Conservation (phyloP, 2,797 vertebrate species). For the Prunella strophiata region DNA sequence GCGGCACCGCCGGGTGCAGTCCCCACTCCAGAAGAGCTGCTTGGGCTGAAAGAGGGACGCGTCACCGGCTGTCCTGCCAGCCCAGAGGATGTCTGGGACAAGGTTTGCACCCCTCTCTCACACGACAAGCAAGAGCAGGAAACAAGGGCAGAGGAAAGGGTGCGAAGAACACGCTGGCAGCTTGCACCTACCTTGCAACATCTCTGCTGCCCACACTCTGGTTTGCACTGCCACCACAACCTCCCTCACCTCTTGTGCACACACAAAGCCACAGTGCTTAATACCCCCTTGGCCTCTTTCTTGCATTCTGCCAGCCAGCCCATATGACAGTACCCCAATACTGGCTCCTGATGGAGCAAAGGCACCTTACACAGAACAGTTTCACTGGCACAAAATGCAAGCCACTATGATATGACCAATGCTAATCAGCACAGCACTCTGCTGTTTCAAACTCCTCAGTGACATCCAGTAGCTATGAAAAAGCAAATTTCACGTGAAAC, state of each 20-base stretch:
- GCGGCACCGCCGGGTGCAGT: conserved; percentile 95
- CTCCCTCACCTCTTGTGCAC: fast-evolving
- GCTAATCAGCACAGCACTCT: background rate
- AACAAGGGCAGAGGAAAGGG: background rate
- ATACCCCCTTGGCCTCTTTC: background rate
- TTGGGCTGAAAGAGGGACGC: conserved; percentile 84
- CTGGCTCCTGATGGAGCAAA: background rate
- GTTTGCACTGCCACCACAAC: background rate
- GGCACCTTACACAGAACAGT: background rate
- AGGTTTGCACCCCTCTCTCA: fast-evolving
- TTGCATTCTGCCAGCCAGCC: background rate
- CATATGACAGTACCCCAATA: background rate
- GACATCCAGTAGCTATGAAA: background rate
- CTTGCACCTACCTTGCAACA: background rate
- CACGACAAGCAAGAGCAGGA: fast-evolving
- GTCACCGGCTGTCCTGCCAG: fast-evolving
- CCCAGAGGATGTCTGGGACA: fast-evolving
- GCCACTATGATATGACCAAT: fast-evolving
- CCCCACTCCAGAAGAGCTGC: conserved; percentile 95
- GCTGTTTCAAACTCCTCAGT: background rate
- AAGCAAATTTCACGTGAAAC: background rate
- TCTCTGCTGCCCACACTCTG: background rate
- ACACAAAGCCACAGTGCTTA: background rate
- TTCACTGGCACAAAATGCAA: background rate
- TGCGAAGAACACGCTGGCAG: fast-evolving